Evolutionary conservation across 2,797 vertebrate species (phyloP), one percentile per base, ranked within the genome.

Genomic region (Hemibagrus guttatus): DNA sequence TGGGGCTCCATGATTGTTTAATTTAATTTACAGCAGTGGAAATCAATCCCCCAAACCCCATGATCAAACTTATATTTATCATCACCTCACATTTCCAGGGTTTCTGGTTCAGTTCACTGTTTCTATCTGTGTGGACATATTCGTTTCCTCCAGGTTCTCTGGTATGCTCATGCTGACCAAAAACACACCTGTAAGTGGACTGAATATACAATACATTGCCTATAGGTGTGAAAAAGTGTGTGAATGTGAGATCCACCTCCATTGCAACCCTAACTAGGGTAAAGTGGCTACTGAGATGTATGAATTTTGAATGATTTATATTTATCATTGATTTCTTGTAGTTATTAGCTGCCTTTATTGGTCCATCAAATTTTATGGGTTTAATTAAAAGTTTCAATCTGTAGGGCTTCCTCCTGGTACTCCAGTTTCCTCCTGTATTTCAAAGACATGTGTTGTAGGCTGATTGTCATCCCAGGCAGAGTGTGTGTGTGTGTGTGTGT

Each of bases 11-110:
- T 58, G 54, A 59, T 26, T 59, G 31, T 7, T 79, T 19, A 13
- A 79, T 79, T 79, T 79, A 79, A 79, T 79, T 39, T 26, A 61
- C 78, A 42, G 78, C 12, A 6, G 56, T 35, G 35, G 58, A 80
- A 61, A 26, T 61, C 31, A 80, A 31, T 46, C 7, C 39, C 23
- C 59, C 28, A 64, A 9, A 7, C 6, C 7, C 9, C 26, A 49
- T 49, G n/a, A 64, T n/a, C n/a, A 81, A 21, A 42, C 21, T 0
- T 61, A 63, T n/a, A 28, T 56, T 63, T 80, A 61, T 59, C 19
- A 46, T 81, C 58, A 49, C 59, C 35, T 64, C 39, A 63, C 35
- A 46, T 39, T 35, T 81, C 79, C 39, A 49, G 59, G 59, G 26
- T 80, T 3, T 80, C 56, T 6, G 13, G 56, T 42, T 16, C 35